Evolutionary conservation across 2,113 vertebrate species (phyloP), one percentile per base, ranked within the genome.

Genomic region (Platanista minor): DNA sequence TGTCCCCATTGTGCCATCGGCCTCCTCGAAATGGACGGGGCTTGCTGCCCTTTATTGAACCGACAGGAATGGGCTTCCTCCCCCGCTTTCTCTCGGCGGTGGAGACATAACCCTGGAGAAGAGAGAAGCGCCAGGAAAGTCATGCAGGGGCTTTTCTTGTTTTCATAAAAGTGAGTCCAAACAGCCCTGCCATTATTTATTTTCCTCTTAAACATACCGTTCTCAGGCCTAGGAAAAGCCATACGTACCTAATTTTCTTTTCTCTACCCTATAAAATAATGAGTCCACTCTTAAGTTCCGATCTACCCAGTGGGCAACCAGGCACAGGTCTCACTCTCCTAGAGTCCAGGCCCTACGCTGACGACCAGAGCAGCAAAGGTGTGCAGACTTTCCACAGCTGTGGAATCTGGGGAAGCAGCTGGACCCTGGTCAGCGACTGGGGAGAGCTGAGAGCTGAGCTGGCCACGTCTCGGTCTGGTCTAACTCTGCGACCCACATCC

Each of bases 401-500:
- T 54, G 31, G 31, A 8, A 7, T 11, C 31, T 23, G 46, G 75
- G 46, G 46, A n/a, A 20, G 18, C 46, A n/a, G 46, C 46, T 0
- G 18, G 75, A 23, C 20, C 6, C 11, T 0, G 75, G 46, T 33
- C 31, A 54, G 46, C 49, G 23, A 0, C 20, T 4, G 49, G 20
- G 31, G 10, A 52, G 18, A 6, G 7, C 3, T 27, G 31, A 2
- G 33, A n/a, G 20, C 2, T 2, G 52, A 31, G 10, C n/a, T 0
- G 14, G 15, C n/a, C 14, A 0, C 2, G 1, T 10, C 54, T 31
- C 8, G 0, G 72, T 46, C 43, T 20, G 27, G 27, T 46, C 15
- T 43, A 3, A 17, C 8, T 3, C 57, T 61, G 59, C 11, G 0
- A 2, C 1, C 31, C 0, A 4, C 29, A 20, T 23, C 7, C 1